These are phyloP conservation scores for Mirza zaza DNA, from an alignment of 2,113 vertebrate species.

Conservation along the genomic window DNA sequence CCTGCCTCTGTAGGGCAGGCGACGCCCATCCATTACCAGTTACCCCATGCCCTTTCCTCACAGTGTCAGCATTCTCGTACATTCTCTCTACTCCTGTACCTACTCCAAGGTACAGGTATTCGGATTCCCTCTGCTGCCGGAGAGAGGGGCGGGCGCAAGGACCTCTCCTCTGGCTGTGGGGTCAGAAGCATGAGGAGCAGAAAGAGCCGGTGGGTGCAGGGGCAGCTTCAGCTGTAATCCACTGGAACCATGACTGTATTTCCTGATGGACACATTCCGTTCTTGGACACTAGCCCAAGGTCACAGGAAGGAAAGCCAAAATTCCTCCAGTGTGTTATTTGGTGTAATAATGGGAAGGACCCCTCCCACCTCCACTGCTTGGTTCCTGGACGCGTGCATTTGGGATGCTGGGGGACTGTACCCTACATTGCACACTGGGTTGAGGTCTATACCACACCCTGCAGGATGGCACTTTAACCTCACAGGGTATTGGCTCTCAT, in stretches of 20 bases:
- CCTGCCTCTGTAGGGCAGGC: neutral
- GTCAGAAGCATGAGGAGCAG: neutral
- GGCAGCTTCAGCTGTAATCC: neutral
- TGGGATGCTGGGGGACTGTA: neutral
- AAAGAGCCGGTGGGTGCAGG: neutral
- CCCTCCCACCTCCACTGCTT: neutral
- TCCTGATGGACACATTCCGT: constrained; percentile 15
- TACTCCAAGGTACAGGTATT: neutral
- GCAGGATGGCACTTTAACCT: neutral
- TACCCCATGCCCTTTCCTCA: fast-evolving
- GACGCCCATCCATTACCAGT: fast-evolving
- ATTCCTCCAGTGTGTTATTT: neutral
- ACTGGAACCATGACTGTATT: neutral
- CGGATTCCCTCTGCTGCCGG: neutral
- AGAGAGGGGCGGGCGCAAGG: neutral
- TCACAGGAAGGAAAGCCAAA: constrained; percentile 51
- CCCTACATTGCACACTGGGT: fast-evolving
- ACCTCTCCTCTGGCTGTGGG: neutral
- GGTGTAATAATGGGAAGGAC: neutral
- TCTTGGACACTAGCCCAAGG: constrained; percentile 46
- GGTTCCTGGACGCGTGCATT: neutral
- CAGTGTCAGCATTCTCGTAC: fast-evolving
- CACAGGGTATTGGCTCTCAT: neutral
- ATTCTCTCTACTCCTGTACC: no score
- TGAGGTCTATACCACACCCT: neutral